These are phyloP conservation scores for Silurus lanzhouensis DNA, from an alignment of 2,797 vertebrate genomes.

Conservation along the genomic window DNA sequence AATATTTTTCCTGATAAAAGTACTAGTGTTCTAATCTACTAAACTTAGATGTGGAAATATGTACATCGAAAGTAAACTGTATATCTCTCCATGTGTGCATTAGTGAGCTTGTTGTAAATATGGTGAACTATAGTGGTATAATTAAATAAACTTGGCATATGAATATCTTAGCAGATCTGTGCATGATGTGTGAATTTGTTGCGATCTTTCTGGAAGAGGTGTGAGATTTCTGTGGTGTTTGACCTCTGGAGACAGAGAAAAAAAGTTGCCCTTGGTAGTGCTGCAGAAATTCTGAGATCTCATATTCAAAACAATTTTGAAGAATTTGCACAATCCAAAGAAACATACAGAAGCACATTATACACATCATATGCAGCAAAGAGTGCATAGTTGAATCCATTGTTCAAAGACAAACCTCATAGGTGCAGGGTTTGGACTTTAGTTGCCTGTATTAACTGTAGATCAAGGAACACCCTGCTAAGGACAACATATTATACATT, in stretches of 20 bases:
- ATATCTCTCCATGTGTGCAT: background rate
- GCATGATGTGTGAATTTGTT: background rate
- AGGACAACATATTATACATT: background rate
- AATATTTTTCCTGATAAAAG: background rate
- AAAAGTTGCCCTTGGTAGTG: background rate
- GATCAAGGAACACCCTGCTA: conserved; percentile 2
- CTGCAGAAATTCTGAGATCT: background rate
- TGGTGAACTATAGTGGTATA: background rate
- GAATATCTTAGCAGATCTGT: background rate
- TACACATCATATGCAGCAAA: background rate
- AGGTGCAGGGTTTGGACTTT: background rate
- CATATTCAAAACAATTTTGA: background rate
- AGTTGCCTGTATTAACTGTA: background rate
- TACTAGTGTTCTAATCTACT: background rate
- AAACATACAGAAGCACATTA: background rate
- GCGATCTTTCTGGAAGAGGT: background rate
- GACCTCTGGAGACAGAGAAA: background rate
- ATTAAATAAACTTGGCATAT: background rate
- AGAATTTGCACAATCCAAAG: background rate
- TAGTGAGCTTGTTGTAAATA: background rate
- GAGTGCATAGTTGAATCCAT: background rate
- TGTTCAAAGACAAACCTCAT: background rate
- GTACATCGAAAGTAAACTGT: background rate
- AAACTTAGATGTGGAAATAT: background rate
- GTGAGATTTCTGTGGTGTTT: background rate